These are phyloP conservation scores for Lates japonicus DNA, from an alignment of 2,797 vertebrate species.

Conservation along the genomic window DNA sequence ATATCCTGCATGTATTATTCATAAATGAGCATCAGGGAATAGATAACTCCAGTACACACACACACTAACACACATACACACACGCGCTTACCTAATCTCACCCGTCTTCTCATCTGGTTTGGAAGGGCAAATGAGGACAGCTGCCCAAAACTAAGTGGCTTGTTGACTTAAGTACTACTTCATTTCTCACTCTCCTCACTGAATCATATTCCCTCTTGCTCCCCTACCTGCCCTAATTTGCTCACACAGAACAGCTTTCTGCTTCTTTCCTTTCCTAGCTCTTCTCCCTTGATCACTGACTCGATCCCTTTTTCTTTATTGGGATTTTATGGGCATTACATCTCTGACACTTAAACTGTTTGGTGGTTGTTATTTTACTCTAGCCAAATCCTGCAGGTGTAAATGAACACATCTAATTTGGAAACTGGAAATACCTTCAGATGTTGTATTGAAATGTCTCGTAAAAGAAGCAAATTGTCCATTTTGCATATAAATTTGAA, in stretches of 20 bases:
- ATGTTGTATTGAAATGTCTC: neutral
- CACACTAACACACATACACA: slow-evolving; percentile 37
- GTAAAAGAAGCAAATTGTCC: neutral
- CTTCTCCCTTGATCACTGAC: slow-evolving; percentile 23
- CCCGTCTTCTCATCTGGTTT: slow-evolving; percentile 64
- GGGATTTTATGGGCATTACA: neutral
- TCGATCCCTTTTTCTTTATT: slow-evolving; percentile 3
- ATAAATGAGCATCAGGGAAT: slow-evolving; percentile 76
- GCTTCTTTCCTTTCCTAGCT: slow-evolving; percentile 1
- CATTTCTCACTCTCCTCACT: slow-evolving; percentile 16
- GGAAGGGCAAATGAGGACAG: slow-evolving; percentile 70
- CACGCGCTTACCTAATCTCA: slow-evolving; percentile 49
- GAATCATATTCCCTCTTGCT: slow-evolving; percentile 12
- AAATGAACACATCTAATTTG: slow-evolving; percentile 3
- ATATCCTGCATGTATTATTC: slow-evolving; percentile 82
- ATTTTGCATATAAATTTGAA: slow-evolving; percentile 8
- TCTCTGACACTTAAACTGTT: slow-evolving; percentile 25
- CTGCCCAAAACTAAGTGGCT: slow-evolving; percentile 51
- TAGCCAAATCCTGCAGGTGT: slow-evolving; percentile 10
- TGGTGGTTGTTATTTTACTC: slow-evolving; percentile 14
- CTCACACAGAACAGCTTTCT: slow-evolving; percentile 33
- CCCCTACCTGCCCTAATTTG: slow-evolving; percentile 44
- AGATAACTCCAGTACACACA: slow-evolving; percentile 63
- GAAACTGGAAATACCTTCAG: neutral
- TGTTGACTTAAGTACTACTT: slow-evolving; percentile 59